Percentiles rank a stretch among this genome's conserved stretches.
phyloP scores from a whole-genome alignment of 2,113 vertebrate genomes.

The Ptychochromis oligacanthus region DNA sequence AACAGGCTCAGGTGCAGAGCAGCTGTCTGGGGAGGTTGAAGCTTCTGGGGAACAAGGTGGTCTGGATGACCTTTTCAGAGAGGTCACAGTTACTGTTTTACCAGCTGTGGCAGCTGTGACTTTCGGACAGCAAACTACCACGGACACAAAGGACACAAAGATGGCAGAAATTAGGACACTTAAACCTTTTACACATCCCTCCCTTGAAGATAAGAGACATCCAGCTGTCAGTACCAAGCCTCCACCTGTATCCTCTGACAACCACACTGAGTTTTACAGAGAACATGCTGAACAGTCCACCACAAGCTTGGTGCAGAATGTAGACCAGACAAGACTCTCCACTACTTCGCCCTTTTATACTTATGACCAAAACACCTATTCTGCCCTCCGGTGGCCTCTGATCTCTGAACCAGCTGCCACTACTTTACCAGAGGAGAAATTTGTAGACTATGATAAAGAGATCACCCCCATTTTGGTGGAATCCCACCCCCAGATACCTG shows the following conservation, averaged over 20 bases:
- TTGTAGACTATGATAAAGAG: constrained; percentile 36
- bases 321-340: not conserved
- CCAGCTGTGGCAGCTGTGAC: constrained; percentile 31
- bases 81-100: constrained; percentile 3
- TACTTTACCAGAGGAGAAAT: constrained; percentile 20
- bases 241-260: not conserved
- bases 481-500: not conserved
- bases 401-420: constrained; percentile 36
- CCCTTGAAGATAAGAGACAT: not conserved
- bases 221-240: not conserved
- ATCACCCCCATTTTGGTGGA: constrained; percentile 16
- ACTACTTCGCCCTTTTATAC: constrained; percentile 22
- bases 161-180: not conserved
- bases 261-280: not conserved
- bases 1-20: constrained; percentile 37
- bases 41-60: not conserved
- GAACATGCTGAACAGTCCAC: not conserved
- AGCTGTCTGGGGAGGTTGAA: constrained; percentile 23
- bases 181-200: not conserved
- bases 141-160: not conserved
- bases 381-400: constrained; percentile 38
- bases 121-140: constrained; percentile 1
- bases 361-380: constrained; percentile 20
- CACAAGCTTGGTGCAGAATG: not conserved
- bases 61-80: not conserved